Evolutionary conservation across 2,113 vertebrate genomes (phyloP).

Genomic region (Centropus bengalensis): DNA sequence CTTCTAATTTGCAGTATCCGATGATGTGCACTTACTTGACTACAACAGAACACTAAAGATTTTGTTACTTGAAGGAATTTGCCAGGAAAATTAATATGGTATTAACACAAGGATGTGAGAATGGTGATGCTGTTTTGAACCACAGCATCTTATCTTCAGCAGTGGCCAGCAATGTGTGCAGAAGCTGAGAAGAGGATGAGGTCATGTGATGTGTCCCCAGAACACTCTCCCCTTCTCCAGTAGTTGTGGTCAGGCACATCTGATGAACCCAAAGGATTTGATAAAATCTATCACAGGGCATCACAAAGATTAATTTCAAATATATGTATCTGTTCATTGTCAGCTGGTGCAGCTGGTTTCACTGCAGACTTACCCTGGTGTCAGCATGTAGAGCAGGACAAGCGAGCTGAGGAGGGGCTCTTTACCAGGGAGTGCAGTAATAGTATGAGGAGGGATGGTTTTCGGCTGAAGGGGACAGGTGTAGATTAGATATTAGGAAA

Average conservation of each 20-base stretch:
- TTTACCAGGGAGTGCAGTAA: no score
- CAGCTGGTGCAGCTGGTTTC: not conserved
- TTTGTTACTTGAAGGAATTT: not conserved
- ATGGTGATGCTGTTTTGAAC: not conserved
- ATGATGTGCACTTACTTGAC: not conserved
- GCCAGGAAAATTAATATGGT: not conserved
- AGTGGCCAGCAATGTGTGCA: not conserved
- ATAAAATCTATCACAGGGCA: not conserved
- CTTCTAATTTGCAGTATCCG: not conserved
- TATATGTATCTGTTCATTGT: not conserved
- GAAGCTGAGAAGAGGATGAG: not conserved
- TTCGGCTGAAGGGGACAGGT: no score
- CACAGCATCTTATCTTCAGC: not conserved
- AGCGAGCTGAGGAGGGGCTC: no score
- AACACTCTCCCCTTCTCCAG: not conserved
- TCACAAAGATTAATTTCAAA: not conserved
- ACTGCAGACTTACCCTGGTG: not conserved
- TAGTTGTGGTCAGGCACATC: not conserved
- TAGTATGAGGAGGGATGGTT: no score
- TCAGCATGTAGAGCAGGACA: accelerated
- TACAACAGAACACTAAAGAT: not conserved
- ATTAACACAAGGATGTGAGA: not conserved
- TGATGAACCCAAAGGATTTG: not conserved
- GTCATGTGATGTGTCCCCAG: not conserved
- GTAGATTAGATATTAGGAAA: no score